phyloP scores from a whole-genome alignment of 35 echinoderm and acorn worm species.

The Hemicentrotus pulcherrimus region DNA sequence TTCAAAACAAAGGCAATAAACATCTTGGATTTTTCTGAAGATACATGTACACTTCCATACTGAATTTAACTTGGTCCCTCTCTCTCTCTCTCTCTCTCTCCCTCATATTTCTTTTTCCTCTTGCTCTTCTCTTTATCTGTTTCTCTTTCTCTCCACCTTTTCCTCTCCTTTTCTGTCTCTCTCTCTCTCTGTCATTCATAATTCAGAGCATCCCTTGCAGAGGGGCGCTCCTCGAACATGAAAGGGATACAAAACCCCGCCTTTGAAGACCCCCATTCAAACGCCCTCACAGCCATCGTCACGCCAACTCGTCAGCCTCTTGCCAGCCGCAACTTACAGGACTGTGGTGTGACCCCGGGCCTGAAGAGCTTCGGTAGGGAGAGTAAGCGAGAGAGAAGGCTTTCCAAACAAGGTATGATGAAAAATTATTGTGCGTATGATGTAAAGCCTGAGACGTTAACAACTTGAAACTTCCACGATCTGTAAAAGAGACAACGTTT shows the following conservation, averaged over 20 bases:
- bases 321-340: not conserved
- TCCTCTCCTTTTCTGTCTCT: no score
- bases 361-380: not conserved
- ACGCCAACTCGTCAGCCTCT: constrained; percentile 21
- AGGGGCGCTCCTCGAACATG: not conserved
- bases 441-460: no score
- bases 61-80: no score
- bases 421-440: not conserved
- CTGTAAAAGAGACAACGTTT: no score
- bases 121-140: no score
- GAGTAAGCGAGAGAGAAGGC: constrained; percentile 19
- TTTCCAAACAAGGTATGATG: constrained; percentile 31
- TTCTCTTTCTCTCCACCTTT: not conserved
- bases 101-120: no score
- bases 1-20: no score
- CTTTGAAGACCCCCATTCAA: constrained; percentile 25
- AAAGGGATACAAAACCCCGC: constrained; percentile 39
- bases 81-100: not conserved
- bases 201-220: constrained; percentile 18
- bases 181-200: not conserved
- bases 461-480: no score
- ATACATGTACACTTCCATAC: no score
- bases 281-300: constrained; percentile 5
- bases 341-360: not conserved
- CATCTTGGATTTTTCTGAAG: no score